phyloP scores from a whole-genome alignment of 2,113 vertebrate species.

The Scomber colias region DNA sequence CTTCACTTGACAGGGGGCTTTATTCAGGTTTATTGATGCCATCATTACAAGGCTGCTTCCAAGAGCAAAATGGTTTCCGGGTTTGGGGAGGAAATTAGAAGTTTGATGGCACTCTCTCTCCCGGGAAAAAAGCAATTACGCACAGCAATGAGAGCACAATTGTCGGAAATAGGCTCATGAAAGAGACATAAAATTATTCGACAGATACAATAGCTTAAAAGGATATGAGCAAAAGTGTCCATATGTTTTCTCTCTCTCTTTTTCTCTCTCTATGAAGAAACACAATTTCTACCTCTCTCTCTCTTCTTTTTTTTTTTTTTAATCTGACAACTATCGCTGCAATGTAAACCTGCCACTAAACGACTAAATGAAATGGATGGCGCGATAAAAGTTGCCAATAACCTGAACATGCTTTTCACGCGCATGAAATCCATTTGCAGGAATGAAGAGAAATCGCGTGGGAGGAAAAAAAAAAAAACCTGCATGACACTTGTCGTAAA shows the following conservation, averaged over 20 bases:
- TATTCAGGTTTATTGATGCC: conserved; percentile 66
- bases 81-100: conserved; percentile 76
- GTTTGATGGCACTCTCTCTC: conserved; percentile 79
- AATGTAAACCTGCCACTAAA: conserved; percentile 51
- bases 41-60: conserved; percentile 67
- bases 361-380: conserved; percentile 56
- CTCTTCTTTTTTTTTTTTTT: too few relatives aligned
- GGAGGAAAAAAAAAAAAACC: neutral
- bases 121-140: conserved; percentile 77
- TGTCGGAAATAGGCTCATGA: conserved; percentile 72
- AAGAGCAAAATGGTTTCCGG: conserved; percentile 70
- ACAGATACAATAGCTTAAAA: conserved; percentile 42
- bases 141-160: conserved; percentile 69
- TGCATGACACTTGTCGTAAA: conserved; percentile 73
- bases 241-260: neutral
- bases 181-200: conserved; percentile 55
- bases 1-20: conserved; percentile 40
- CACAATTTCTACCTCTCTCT: neutral
- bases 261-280: neutral
- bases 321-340: conserved; percentile 23
- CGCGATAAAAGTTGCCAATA: conserved; percentile 71
- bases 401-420: conserved; percentile 27
- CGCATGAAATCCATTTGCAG: conserved; percentile 47
- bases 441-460: conserved; percentile 63
- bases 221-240: conserved; percentile 28